These are phyloP conservation scores for Iselma pallidipennis DNA, from an alignment of 2,888 invertebrate species.

Conservation along the genomic window DNA sequence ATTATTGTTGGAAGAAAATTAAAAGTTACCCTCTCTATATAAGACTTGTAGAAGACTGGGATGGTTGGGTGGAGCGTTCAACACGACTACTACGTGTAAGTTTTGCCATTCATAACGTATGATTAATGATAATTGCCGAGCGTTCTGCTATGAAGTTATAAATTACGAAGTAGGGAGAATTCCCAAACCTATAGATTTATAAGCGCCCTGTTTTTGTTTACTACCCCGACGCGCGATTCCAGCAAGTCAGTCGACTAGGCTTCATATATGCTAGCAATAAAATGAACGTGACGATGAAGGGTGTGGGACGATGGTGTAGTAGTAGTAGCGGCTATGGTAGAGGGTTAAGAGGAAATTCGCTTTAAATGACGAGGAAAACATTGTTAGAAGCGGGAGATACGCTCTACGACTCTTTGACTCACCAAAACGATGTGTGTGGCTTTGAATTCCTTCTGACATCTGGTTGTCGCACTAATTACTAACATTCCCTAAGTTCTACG, in stretches of 20 bases:
- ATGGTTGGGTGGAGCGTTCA: conserved; percentile 23
- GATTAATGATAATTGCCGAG: conserved; percentile 55
- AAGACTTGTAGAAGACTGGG: conserved; percentile 2
- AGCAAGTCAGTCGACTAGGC: conserved; percentile 39
- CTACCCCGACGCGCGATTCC: conserved; percentile 37
- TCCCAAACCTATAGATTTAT: conserved; percentile 45
- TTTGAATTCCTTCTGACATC: conserved; percentile 45
- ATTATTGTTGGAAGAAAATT: conserved; percentile 39
- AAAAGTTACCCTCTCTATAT: conserved; percentile 40
- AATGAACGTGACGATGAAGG: conserved; percentile 7
- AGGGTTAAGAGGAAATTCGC: conserved; percentile 31
- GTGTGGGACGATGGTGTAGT: neutral
- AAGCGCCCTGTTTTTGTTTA: conserved; percentile 49
- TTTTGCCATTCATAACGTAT: conserved; percentile 55
- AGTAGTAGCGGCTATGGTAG: conserved; percentile 10
- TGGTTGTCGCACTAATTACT: conserved; percentile 54
- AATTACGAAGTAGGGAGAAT: conserved; percentile 42
- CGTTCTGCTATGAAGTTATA: conserved; percentile 50
- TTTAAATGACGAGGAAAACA: conserved; percentile 38
- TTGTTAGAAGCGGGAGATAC: conserved; percentile 18
- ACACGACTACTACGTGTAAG: conserved; percentile 47
- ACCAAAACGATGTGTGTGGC: conserved; percentile 49
- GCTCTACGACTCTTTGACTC: conserved; percentile 21
- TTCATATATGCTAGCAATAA: conserved; percentile 21
- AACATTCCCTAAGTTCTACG: conserved; percentile 38